Conservation (phyloP, 2,888 invertebrate genomes). For the Ethmia dodecea region DNA sequence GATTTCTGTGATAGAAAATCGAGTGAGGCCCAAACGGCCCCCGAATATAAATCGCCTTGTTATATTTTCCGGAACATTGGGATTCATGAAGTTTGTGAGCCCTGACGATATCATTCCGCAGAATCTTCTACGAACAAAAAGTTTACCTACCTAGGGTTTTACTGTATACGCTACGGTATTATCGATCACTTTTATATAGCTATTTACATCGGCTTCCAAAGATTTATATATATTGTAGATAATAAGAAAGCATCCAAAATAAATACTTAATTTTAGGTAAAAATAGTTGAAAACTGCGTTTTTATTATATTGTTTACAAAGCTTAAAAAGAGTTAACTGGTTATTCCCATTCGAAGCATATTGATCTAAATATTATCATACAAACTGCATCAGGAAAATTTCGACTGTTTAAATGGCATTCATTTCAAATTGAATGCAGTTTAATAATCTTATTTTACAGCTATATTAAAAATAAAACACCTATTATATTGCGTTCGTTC, state of each 20-base stretch:
- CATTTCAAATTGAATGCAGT: slow-evolving; percentile 7
- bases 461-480: slow-evolving; percentile 13
- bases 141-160: neutral
- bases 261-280: no score
- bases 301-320: no score
- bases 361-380: no score
- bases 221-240: no score
- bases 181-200: no score
- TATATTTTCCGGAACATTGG: slow-evolving; percentile 76
- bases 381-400: neutral
- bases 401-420: slow-evolving; percentile 5
- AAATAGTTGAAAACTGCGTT: no score
- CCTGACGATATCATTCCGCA: slow-evolving; percentile 54
- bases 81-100: slow-evolving; percentile 71
- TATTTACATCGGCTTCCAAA: no score
- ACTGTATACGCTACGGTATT: neutral
- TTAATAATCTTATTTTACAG: slow-evolving; percentile 12
- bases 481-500: slow-evolving; percentile 8
- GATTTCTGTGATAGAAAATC: slow-evolving; percentile 70
- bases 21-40: slow-evolving; percentile 48
- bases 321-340: no score
- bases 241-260: no score
- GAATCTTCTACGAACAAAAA: slow-evolving; percentile 17
- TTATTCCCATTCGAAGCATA: no score
- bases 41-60: slow-evolving; percentile 75